Evolutionary conservation across 2,113 vertebrate genomes (phyloP).

Genomic region (Isurus oxyrinchus): DNA sequence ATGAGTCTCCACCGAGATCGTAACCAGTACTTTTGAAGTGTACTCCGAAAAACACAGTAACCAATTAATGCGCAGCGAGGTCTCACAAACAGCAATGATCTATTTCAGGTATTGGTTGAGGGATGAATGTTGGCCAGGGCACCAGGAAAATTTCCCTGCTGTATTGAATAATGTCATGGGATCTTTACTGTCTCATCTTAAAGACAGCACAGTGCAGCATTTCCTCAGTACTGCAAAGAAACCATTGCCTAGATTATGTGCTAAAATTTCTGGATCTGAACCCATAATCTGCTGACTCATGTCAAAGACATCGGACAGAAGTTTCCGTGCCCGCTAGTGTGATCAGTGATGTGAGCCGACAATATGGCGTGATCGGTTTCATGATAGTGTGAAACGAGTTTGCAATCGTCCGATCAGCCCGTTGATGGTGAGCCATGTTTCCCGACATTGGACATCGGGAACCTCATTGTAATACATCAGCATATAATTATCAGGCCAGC

Average conservation of each 20-base stretch:
- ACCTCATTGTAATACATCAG: too few species aligned
- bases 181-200: neutral
- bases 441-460: too few species aligned
- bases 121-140: neutral
- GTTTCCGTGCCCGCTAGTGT: too few species aligned
- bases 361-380: too few species aligned
- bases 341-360: too few species aligned
- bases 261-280: neutral
- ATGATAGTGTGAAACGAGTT: too few species aligned
- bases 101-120: neutral
- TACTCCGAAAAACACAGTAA: neutral
- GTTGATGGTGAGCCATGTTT: too few species aligned
- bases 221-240: neutral
- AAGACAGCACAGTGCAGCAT: neutral
- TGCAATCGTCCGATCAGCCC: too few species aligned
- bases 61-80: neutral
- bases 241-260: neutral
- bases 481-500: too few species aligned
- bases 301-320: neutral
- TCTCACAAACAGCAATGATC: neutral
- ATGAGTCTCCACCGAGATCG: too few species aligned
- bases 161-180: neutral
- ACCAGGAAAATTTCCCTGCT: neutral
- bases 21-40: neutral
- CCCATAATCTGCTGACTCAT: neutral